Percentiles rank a stretch among this genome's conserved stretches.
phyloP scores from a whole-genome alignment of 2,113 vertebrate species.

The Tragelaphus imberbis region DNA sequence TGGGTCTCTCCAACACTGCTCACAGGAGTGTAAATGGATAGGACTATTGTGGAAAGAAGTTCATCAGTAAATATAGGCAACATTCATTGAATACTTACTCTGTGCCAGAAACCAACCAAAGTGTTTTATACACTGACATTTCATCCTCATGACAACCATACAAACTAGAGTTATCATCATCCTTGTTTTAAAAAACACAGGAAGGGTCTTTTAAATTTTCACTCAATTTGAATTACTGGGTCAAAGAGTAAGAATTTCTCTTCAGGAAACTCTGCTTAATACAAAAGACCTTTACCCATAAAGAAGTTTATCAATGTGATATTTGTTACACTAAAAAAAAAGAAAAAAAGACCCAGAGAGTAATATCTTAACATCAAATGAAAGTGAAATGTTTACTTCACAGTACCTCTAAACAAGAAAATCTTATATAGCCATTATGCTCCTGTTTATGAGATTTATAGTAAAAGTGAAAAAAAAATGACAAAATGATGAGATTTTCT shows the following conservation, averaged over 20 bases:
- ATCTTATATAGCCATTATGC: neutral
- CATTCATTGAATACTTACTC: neutral
- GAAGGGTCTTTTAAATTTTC: neutral
- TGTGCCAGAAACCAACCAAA: neutral
- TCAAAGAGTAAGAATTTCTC: neutral
- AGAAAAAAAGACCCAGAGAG: neutral
- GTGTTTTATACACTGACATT: neutral
- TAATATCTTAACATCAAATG: neutral
- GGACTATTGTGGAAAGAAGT: neutral
- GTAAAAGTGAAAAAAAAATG: neutral
- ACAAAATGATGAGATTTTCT: neutral
- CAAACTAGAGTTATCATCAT: neutral
- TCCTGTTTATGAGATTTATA: neutral
- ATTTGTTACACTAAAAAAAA: neutral
- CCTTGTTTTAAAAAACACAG: neutral
- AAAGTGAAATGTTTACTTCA: slow-evolving; percentile 10
- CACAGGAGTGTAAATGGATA: neutral
- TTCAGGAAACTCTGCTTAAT: neutral
- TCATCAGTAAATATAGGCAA: neutral
- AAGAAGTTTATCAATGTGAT: neutral
- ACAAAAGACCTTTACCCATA: neutral
- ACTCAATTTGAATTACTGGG: neutral
- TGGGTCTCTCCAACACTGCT: neutral
- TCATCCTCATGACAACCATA: neutral
- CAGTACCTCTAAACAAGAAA: neutral